Evolutionary conservation across 2,888 invertebrate species (phyloP), one percentile per base, ranked within the genome.

Genomic region (Nephrocerus scutellatus): DNA sequence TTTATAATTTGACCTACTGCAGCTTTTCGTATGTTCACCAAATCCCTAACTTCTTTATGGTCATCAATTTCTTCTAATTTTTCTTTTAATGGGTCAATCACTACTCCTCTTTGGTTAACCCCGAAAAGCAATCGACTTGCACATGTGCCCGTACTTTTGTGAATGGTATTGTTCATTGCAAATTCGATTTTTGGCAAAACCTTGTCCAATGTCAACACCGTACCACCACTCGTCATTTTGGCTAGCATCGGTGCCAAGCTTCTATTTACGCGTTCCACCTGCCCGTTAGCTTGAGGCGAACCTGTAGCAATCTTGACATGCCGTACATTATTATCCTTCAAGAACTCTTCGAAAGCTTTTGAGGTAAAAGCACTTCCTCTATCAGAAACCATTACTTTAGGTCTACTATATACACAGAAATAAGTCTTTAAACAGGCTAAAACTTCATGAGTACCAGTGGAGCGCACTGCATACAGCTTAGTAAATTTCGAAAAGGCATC

Each of bases 71-170:
- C 24, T 7, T 22, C n/a, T 16, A 37, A 15, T 14, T 30, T 16
- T 37, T 37, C 30, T 26, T 14, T 37, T 15, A 49, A 10, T 6
- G 36, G 21, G 24, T 55, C 53, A 25, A 38, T 26, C 12, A 46
- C 26, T 7, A 8, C 24, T 3, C 52, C 52, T 26, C 44, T 43
- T 31, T 60, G 59, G 25, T 47, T 18, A 4, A 54, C 31, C 2
- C 58, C 59, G 30, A 55, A 59, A 23, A 59, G 35, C 19, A 55
- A 28, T 23, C 38, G 46, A 43, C 51, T 49, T 2, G 58, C 54
- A 4, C 53, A 48, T 33, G 54, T 45, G 2, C 48, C 46, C n/a
- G 55, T 52, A 9, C 49, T 33, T 33, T 52, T 47, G 25, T 45
- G 42, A 10, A 54, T 30, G 1, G 53, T 52, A 41, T 55, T 57